Percentiles rank a stretch among this genome's conserved stretches.
phyloP scores from a whole-genome alignment of 2,888 invertebrate species.

The Amphipyra tragopoginis region DNA sequence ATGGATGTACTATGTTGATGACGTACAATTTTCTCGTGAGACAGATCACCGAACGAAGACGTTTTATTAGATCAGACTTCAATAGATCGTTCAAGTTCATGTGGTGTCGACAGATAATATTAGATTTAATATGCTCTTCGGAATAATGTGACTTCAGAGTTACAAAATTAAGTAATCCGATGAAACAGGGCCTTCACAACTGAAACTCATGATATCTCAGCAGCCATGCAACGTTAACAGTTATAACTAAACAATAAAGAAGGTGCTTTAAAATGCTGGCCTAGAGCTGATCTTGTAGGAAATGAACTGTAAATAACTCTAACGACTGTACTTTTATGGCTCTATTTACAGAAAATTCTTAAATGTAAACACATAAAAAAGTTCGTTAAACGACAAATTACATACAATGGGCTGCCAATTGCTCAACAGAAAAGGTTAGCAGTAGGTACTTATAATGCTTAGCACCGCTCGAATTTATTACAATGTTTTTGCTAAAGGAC shows the following conservation, averaged over 20 bases:
- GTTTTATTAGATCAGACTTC: conserved; percentile 29
- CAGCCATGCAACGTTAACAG: background rate
- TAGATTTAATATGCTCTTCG: conserved; percentile 31
- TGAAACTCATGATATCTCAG: conserved; percentile 7
- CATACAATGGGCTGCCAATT: conserved; percentile 55
- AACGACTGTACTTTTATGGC: conserved; percentile 54
- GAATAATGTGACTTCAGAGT: conserved; percentile 10
- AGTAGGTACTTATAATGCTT: too few species aligned
- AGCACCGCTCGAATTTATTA: too few species aligned
- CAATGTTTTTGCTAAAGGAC: too few species aligned
- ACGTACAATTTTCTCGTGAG: background rate
- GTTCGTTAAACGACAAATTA: conserved; percentile 57
- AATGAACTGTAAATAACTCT: conserved; percentile 50
- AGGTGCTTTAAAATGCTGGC: conserved; percentile 3
- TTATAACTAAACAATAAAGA: conserved; percentile 9
- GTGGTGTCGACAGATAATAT: conserved; percentile 14
- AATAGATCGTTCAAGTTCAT: conserved; percentile 22
- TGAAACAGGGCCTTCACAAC: conserved; percentile 1
- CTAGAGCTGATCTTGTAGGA: conserved; percentile 1
- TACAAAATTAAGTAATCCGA: conserved; percentile 28
- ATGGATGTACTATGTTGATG: conserved; percentile 1
- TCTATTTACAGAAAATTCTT: conserved; percentile 63
- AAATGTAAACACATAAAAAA: conserved; percentile 66
- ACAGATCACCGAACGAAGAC: conserved; percentile 8
- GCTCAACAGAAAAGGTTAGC: conserved; percentile 32